phyloP scores from a whole-genome alignment of 2,797 vertebrate genomes.

The Protonibea diacanthus region DNA sequence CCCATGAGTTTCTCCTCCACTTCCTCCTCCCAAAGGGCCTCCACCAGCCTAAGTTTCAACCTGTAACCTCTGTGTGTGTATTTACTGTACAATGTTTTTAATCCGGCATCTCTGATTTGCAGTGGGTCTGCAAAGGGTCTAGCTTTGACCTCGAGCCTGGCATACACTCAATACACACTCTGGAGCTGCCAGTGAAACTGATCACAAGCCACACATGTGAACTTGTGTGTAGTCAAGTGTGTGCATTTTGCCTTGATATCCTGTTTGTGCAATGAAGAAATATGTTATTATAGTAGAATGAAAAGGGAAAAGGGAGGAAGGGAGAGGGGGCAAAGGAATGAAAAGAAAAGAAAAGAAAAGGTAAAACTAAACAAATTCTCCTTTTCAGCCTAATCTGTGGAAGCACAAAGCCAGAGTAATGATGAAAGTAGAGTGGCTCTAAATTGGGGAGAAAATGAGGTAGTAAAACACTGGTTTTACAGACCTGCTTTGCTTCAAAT shows the following conservation, averaged over 20 bases:
- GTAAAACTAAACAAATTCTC: constrained; percentile 72
- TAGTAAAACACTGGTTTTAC: constrained; percentile 69
- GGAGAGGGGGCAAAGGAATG: constrained; percentile 25
- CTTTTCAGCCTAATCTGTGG: constrained; percentile 61
- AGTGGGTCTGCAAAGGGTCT: constrained; percentile 46
- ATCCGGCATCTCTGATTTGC: constrained; percentile 61
- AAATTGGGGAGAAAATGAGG: constrained; percentile 77
- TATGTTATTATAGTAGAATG: constrained; percentile 73
- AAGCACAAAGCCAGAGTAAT: constrained; percentile 66
- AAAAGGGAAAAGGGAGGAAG: constrained; percentile 49
- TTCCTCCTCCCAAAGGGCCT: constrained; percentile 60
- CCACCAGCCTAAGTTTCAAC: constrained; percentile 55
- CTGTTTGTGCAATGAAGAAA: constrained; percentile 79
- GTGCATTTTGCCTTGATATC: constrained; percentile 61
- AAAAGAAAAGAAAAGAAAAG: constrained; percentile 30
- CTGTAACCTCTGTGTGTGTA: constrained; percentile 64
- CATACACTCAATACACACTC: constrained; percentile 69
- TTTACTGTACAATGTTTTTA: constrained; percentile 57
- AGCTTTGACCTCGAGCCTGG: constrained; percentile 62
- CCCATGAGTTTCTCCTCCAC: constrained; percentile 70
- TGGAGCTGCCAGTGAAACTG: constrained; percentile 60
- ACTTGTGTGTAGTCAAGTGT: constrained; percentile 40
- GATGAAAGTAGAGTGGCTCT: constrained; percentile 49
- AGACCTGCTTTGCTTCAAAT: constrained; percentile 68
- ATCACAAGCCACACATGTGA: constrained; percentile 67